Evolutionary conservation across 2,113 vertebrate species (phyloP).

Genomic region (Neoarius graeffei): DNA sequence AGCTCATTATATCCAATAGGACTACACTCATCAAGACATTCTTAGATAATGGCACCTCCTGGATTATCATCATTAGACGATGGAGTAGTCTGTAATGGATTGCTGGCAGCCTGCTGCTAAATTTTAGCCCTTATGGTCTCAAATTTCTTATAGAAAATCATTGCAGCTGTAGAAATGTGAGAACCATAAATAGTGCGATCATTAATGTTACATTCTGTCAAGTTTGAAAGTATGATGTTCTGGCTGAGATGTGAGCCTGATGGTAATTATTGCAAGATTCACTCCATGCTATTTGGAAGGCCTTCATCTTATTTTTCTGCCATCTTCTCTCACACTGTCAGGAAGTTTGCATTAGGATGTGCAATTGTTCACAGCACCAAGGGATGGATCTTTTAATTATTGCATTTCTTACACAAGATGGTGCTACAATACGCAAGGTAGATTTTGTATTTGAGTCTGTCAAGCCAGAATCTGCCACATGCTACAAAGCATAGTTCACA

Average conservation of each 20-base stretch:
- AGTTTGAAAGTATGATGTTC: background rate
- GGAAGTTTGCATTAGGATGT: too few species aligned
- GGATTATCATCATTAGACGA: conserved; percentile 3
- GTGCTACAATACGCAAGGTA: background rate
- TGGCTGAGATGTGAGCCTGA: background rate
- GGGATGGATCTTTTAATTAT: background rate
- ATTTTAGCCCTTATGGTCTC: background rate
- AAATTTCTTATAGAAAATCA: conserved; percentile 7
- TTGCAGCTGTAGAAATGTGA: background rate
- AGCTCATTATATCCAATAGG: background rate
- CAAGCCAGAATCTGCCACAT: background rate
- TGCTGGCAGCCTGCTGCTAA: background rate
- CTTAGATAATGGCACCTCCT: background rate
- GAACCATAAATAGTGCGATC: background rate
- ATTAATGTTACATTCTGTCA: conserved; percentile 10
- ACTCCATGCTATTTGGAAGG: background rate
- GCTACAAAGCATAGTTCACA: background rate
- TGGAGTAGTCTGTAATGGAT: background rate
- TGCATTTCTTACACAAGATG: background rate
- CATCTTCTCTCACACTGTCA: background rate
- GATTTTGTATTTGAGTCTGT: background rate
- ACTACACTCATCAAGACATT: background rate
- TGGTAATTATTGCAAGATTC: background rate
- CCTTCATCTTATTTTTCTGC: background rate
- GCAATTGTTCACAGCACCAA: background rate